Evolutionary conservation across 2,113 vertebrate genomes (phyloP).

Genomic region (Silurus glanis): DNA sequence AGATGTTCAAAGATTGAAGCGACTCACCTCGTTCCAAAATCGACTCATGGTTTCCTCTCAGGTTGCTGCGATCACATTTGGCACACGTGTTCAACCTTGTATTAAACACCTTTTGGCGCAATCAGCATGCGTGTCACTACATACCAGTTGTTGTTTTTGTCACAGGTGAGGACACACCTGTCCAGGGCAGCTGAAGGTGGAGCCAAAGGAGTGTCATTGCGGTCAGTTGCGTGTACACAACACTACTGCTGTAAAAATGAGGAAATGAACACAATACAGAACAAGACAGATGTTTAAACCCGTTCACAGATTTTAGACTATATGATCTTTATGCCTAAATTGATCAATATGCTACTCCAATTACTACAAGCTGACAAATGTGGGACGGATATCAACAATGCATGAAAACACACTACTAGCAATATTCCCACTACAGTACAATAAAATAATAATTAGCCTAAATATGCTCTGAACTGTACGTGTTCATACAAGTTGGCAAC

Average conservation of each 20-base stretch:
- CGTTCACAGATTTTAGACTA: background rate
- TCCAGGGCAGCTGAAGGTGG: constrained; percentile 45
- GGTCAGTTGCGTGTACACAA: constrained; percentile 8
- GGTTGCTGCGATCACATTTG: constrained; percentile 39
- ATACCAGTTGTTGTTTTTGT: constrained; percentile 43
- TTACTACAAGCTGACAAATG: background rate
- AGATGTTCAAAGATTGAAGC: background rate
- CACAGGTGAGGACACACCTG: constrained; percentile 52
- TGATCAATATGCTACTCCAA: background rate
- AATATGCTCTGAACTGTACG: background rate
- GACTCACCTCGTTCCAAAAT: constrained; percentile 48
- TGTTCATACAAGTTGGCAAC: background rate
- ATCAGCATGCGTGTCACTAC: constrained; percentile 25
- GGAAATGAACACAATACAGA: background rate
- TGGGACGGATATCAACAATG: background rate
- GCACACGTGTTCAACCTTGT: constrained; percentile 15
- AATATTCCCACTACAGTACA: background rate
- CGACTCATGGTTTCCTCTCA: constrained; percentile 38
- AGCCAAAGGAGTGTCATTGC: constrained; percentile 35
- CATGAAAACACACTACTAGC: background rate
- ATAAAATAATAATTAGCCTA: background rate
- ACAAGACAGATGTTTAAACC: background rate
- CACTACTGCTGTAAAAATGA: constrained; percentile 11
- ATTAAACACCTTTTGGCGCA: constrained; percentile 31
- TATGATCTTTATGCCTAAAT: background rate